Evolutionary conservation across 2,888 invertebrate species (phyloP).

Genomic region (Amiota communis): DNA sequence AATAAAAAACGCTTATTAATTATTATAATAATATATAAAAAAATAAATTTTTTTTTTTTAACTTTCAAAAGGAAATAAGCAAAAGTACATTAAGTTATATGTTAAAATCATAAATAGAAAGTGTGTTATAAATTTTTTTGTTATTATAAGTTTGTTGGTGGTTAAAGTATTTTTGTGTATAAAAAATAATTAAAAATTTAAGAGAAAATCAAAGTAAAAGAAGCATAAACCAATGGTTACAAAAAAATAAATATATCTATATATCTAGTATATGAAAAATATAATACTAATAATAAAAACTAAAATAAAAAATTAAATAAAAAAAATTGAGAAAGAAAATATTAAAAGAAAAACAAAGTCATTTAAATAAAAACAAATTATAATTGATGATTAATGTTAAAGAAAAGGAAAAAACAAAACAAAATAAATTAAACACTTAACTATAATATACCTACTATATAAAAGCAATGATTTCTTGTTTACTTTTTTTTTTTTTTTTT

Average conservation of each 20-base stretch:
- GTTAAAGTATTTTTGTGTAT: slow-evolving; percentile 13
- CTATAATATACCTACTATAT: slow-evolving; percentile 47
- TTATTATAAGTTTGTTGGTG: no score
- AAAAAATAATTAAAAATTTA: not conserved
- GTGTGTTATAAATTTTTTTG: no score
- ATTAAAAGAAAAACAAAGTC: not conserved
- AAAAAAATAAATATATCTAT: slow-evolving; percentile 5
- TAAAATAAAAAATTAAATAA: not conserved
- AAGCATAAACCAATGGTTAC: not conserved
- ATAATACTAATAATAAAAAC: slow-evolving; percentile 28
- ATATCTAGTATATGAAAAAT: slow-evolving; percentile 35
- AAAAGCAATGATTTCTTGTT: slow-evolving; percentile 51
- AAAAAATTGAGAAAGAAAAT: not conserved
- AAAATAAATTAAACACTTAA: not conserved
- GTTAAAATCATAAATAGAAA: no score
- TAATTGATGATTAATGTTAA: not conserved
- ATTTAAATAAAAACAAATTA: not conserved
- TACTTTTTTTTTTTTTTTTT: slow-evolving; percentile 45
- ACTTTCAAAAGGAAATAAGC: no score
- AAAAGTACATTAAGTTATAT: no score
- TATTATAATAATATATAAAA: not conserved
- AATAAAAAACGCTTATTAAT: not conserved
- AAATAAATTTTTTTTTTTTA: not conserved
- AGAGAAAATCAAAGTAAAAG: not conserved
- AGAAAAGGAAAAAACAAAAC: not conserved